These are phyloP conservation scores for Drosophila cracens DNA, from an alignment of 2,888 invertebrate species.

Conservation along the genomic window DNA sequence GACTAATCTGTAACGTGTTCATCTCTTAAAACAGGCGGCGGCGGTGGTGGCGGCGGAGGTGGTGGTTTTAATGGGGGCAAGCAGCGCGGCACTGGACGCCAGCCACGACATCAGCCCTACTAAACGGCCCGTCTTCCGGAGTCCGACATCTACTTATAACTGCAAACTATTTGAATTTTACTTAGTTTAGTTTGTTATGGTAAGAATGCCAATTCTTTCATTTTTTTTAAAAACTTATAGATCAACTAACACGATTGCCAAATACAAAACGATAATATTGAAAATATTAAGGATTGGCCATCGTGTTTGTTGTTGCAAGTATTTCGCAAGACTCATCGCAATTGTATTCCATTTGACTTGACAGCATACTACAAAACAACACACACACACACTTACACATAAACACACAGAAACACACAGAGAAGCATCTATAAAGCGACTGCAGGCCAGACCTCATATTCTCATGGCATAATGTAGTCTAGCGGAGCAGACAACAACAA, in stretches of 20 bases:
- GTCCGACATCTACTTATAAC: conserved; percentile 62
- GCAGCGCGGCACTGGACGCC: conserved; percentile 92
- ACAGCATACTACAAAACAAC: conserved; percentile 47
- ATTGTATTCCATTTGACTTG: conserved; percentile 21
- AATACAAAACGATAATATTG: not conserved
- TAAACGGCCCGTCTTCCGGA: conserved; percentile 83
- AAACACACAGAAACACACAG: conserved; percentile 39
- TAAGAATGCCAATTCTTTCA: conserved; percentile 32
- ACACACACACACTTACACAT: conserved; percentile 27
- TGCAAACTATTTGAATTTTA: conserved; percentile 79
- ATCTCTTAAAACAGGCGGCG: conserved; percentile 67
- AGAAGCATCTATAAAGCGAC: conserved; percentile 42
- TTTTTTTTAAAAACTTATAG: not conserved
- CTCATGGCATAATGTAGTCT: conserved; percentile 54
- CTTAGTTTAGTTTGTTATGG: conserved; percentile 78
- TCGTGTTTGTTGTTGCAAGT: conserved; percentile 8
- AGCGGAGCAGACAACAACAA: conserved; percentile 27
- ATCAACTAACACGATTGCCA: conserved; percentile 5
- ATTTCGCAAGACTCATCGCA: conserved; percentile 8
- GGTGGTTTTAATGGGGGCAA: conserved; percentile 90
- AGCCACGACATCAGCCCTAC: conserved; percentile 95
- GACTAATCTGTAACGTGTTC: conserved; percentile 23
- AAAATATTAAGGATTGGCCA: not conserved
- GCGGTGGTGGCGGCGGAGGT: conserved; percentile 54
- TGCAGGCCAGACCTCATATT: conserved; percentile 43